Base-by-base conservation (phyloP, 2,797 vertebrate species). In the Eospalax fontanierii region DNA sequence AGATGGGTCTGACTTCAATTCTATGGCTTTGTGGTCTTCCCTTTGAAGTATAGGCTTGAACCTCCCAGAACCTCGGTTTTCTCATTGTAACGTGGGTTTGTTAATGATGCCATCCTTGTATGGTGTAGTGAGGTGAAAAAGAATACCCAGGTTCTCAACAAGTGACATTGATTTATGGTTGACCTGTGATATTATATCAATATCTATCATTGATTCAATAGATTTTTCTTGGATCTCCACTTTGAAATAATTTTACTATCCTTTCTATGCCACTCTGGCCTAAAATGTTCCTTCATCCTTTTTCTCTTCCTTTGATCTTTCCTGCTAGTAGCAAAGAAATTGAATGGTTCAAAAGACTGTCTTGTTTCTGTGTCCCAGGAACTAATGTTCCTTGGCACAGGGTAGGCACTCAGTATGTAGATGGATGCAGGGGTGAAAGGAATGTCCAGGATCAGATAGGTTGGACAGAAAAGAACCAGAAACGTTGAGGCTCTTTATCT, bases 221-320 rank as follows among this genome's bases (percentile, higher is more conserved):
- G 50, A 46, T 50, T 90, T 83, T 88, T 73, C 74, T 40, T 61
- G 5, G 16, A 9, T 74, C 40, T 57, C 18, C n/a, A 30, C 59
- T 93, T 66, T 75, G 63, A 24, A 86, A 71, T 85, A n/a, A 71
- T 70, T 82, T 83, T 74, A 40, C 19, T 74, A 46, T 54, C n/a
- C 21, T 76, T 82, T 38, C 57, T 61, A 28, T 6, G 26, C 57
- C 16, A 26, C 22, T 66, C 9, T 26, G 33, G 43, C 30, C 33
- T 30, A 66, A 81, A 87, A 38, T 78, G 10, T 88, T 70, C 11
- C 50, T 71, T 4, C 21, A 2, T 26, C 54, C 50, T n/a, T 22
- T 19, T 35, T 33, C 35, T 43, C 30, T 66, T 35, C 21, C 57
- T 84, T 84, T 35, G 15, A 15, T 68, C 30, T 38, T 79, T 38